Base-by-base conservation (phyloP, 92 coral and sea anemone species). In the Actinostola sp. region DNA sequence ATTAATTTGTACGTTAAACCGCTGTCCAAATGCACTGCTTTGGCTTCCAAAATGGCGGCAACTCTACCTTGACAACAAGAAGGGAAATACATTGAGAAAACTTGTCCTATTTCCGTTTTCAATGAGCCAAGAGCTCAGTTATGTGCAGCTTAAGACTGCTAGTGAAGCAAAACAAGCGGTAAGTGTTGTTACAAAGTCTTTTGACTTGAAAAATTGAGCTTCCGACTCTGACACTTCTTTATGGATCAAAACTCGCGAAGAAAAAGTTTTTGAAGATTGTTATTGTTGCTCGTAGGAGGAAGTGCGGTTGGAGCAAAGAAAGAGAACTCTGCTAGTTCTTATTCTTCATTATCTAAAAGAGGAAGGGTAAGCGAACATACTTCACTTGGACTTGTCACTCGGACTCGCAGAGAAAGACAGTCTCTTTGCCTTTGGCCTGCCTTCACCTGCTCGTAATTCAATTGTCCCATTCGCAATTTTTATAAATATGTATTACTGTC, bases 81-180 rank as follows among this genome's bases (percentile, higher is more conserved):
- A 55, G 0, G n/a, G 2, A 19, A 5, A 14, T 3, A 29, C 8
- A 24, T 34, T 13, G 19, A 2, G 1, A 71, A 35, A 52, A 54
- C 25, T n/a, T 38, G 31, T 36, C 5, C 5, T 55, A 13, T 17
- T 34, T 13, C 64, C 28, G 46, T 25, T 63, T 39, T 39, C 39
- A 48, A 92, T 92, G 97, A 89, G 88, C 71, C 97, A 92, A 59
- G 97, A 92, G 66, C 89, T 92, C 32, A 89, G 97, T 61, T 92
- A 92, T 64, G 71, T 83, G 92, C 97, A 92, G 97, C 88, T 92
- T 2, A 92, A 90, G 82, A 92, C 97, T 89, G 97, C 97, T 12
- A 92, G 86, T 72, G 96, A 92, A 83, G 96, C 96, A 1, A 80
- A 96, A 71, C 92, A 89, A 71, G 92, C 97, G 88, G 97, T 91